phyloP scores from a whole-genome alignment of 2,888 invertebrate species.

The Lysandra coridon region DNA sequence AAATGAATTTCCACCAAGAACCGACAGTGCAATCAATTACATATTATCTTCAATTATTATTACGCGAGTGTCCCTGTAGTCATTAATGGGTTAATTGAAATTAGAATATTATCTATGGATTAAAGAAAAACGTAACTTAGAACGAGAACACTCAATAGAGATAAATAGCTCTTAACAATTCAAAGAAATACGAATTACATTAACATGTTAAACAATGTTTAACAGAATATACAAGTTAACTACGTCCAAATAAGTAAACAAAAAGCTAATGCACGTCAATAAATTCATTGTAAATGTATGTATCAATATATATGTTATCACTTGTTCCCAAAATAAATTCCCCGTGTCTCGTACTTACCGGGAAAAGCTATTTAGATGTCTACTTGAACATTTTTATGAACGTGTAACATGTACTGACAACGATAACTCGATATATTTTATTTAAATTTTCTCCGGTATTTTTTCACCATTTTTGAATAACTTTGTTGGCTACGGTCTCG shows the following conservation, averaged over 20 bases:
- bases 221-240: slow-evolving; percentile 1
- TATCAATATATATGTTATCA: slow-evolving; percentile 26
- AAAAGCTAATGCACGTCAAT: slow-evolving; percentile 20
- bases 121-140: not conserved
- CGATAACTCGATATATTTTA: slow-evolving; percentile 21
- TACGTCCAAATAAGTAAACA: not conserved
- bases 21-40: too few species aligned
- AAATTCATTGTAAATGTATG: slow-evolving; percentile 27
- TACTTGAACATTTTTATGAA: slow-evolving; percentile 29
- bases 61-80: not conserved
- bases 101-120: not conserved
- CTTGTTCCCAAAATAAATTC: slow-evolving; percentile 24
- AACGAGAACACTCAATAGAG: not conserved
- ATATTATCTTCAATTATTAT: too few species aligned
- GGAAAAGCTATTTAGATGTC: slow-evolving; percentile 24
- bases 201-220: slow-evolving; percentile 14
- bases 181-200: not conserved
- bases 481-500: not conserved
- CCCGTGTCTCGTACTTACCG: slow-evolving; percentile 10
- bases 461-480: not conserved
- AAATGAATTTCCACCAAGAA: too few species aligned
- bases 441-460: slow-evolving; percentile 19
- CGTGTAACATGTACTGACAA: slow-evolving; percentile 1
- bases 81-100: not conserved
- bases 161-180: not conserved